phyloP scores from a whole-genome alignment of 2,113 vertebrate species.

The Hemiscyllium ocellatum region DNA sequence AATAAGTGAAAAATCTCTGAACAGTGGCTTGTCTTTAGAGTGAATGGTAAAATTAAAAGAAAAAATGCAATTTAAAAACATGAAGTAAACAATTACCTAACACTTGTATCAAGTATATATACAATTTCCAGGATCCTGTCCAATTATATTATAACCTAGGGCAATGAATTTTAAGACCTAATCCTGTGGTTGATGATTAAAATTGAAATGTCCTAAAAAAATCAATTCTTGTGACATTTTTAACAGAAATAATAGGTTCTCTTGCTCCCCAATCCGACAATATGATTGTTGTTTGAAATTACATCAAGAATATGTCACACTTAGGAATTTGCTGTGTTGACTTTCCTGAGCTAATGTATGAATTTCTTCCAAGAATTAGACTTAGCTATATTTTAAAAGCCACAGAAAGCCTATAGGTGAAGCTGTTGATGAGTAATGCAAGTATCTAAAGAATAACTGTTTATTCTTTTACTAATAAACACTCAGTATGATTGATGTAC shows the following conservation, averaged over 20 bases:
- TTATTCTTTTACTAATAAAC: background rate
- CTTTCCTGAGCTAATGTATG: background rate
- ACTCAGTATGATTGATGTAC: background rate
- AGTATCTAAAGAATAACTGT: background rate
- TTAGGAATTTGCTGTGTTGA: slow-evolving; percentile 14
- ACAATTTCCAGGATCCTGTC: slow-evolving; percentile 74
- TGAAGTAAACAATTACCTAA: slow-evolving; percentile 73
- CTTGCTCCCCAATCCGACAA: background rate
- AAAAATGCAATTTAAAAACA: slow-evolving; percentile 90
- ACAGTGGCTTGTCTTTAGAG: slow-evolving; percentile 52
- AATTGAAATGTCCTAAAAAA: slow-evolving; percentile 64
- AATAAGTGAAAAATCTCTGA: slow-evolving; percentile 64
- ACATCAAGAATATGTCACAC: slow-evolving; percentile 39
- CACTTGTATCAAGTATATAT: slow-evolving; percentile 68
- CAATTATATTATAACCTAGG: slow-evolving; percentile 68
- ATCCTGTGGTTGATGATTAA: slow-evolving; percentile 72
- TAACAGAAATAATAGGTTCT: slow-evolving; percentile 45
- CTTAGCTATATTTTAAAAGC: background rate
- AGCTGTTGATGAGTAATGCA: background rate
- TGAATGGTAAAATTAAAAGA: slow-evolving; percentile 65
- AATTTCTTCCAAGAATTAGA: slow-evolving; percentile 28
- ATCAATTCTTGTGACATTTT: slow-evolving; percentile 77
- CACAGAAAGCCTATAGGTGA: background rate
- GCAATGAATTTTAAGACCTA: slow-evolving; percentile 64
- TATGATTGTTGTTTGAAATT: slow-evolving; percentile 42